Evolutionary conservation across 2,113 vertebrate genomes (phyloP).

Genomic region (Typhlomys cinereus): DNA sequence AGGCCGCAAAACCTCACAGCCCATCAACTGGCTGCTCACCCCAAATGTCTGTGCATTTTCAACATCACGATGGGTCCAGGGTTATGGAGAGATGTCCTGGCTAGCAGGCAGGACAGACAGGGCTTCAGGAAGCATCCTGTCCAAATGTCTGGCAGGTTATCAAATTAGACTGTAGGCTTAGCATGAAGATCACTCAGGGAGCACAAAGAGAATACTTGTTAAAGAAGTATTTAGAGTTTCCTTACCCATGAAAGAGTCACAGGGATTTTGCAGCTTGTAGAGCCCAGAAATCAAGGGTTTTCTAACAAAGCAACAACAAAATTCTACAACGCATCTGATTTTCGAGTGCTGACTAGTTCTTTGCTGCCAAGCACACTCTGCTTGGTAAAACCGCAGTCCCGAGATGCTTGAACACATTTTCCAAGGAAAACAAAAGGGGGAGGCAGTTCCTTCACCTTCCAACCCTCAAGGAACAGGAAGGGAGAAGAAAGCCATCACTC

Average conservation of each 20-base stretch:
- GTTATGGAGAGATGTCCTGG: not conserved
- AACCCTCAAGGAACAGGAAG: not conserved
- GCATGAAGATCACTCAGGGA: not conserved
- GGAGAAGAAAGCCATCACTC: not conserved
- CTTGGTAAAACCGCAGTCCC: not conserved
- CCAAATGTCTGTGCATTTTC: not conserved
- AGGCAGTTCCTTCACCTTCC: not conserved
- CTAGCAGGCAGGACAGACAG: not conserved
- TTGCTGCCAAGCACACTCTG: not conserved
- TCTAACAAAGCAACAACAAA: not conserved
- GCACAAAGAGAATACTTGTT: not conserved
- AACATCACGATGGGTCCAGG: not conserved
- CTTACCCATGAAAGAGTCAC: not conserved
- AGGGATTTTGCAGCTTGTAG: not conserved
- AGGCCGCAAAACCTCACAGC: not conserved
- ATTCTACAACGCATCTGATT: not conserved
- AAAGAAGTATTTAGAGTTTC: not conserved
- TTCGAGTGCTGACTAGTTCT: not conserved
- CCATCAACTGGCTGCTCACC: not conserved
- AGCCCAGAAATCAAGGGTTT: not conserved
- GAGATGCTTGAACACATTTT: not conserved
- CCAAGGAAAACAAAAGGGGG: no score
- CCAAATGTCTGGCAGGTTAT: not conserved
- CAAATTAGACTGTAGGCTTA: not conserved
- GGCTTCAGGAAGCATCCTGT: no score